Conservation (phyloP, 2,113 vertebrate species). For the Odobenus rosmarus region DNA sequence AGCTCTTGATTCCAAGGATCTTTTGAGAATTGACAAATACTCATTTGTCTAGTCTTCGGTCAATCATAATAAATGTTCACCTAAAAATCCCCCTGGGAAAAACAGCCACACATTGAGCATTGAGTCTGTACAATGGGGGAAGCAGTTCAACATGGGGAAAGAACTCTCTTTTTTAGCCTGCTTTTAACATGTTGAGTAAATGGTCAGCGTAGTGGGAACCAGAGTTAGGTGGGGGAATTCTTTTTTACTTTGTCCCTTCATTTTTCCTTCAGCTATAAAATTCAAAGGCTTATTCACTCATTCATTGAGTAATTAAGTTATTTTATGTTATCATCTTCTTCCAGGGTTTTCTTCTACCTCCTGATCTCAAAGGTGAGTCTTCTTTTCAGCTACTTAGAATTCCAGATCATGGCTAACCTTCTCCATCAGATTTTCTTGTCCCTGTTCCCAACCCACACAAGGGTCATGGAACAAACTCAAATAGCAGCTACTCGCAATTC, state of each 20-base stretch:
- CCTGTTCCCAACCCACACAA: not conserved
- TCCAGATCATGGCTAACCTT: not conserved
- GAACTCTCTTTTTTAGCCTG: not conserved
- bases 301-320: not conserved
- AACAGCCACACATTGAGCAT: not conserved
- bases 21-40: not conserved
- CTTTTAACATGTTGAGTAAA: not conserved
- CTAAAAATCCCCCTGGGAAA: not conserved
- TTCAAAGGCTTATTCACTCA: not conserved
- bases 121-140: not conserved
- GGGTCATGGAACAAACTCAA: not conserved
- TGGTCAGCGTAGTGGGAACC: not conserved
- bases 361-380: not conserved
- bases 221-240: not conserved
- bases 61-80: not conserved
- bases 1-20: not conserved
- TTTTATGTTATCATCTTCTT: not conserved
- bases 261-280: not conserved
- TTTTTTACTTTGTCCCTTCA: not conserved
- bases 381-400: not conserved
- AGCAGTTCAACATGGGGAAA: not conserved
- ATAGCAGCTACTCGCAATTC: not conserved
- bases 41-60: slow-evolving; percentile 21
- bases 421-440: not conserved
- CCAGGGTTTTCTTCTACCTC: not conserved